Evolutionary conservation across 2,888 invertebrate genomes (phyloP).

Genomic region (Brenthis ino): DNA sequence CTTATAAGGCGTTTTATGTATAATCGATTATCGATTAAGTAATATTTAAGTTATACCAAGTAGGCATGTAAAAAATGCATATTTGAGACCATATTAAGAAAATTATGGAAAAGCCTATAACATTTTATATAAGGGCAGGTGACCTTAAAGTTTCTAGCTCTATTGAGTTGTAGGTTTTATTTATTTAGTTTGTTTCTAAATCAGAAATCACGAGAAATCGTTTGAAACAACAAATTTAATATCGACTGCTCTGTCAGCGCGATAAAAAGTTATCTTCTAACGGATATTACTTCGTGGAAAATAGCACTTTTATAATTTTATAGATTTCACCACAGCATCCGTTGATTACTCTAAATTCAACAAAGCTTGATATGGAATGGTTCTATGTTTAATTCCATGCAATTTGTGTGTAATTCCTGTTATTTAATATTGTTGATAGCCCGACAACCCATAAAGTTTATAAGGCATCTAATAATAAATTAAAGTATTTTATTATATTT

Average conservation of each 20-base stretch:
- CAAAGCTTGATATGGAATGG: not conserved
- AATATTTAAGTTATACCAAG: not conserved
- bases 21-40: too few species aligned
- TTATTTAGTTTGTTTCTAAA: constrained; percentile 9
- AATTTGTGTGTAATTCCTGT: too few species aligned
- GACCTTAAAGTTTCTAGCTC: constrained; percentile 1
- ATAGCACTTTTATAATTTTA: constrained; percentile 11
- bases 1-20: too few species aligned
- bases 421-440: too few species aligned
- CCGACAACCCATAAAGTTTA: too few species aligned
- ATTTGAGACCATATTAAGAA: not conserved
- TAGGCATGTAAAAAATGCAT: not conserved
- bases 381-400: too few species aligned
- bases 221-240: constrained; percentile 17
- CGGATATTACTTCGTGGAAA: constrained; percentile 19
- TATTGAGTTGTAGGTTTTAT: not conserved
- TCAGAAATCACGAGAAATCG: constrained; percentile 6
- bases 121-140: constrained; percentile 5
- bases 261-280: constrained; percentile 4
- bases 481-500: too few species aligned
- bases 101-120: not conserved
- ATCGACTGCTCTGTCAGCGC: constrained; percentile 6
- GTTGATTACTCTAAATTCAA: constrained; percentile 4
- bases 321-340: constrained; percentile 8
- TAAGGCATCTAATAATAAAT: too few species aligned